Percentiles rank a stretch among this genome's conserved stretches.
phyloP scores from a whole-genome alignment of 2,797 vertebrate species.

The Melanotaenia boesemani region DNA sequence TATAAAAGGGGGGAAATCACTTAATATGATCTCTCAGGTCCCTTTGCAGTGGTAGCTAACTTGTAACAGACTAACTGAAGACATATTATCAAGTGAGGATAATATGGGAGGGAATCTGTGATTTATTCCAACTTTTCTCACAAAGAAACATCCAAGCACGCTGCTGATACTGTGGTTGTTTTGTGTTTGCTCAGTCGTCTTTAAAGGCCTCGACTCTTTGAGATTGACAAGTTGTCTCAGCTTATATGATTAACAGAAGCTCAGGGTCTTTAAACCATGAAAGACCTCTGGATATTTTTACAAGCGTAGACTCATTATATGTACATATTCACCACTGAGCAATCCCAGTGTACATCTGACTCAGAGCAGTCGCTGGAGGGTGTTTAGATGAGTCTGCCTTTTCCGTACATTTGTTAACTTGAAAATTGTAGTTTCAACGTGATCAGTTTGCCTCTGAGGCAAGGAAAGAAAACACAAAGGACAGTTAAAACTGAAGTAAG shows the following conservation, averaged over 20 bases:
- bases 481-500: neutral
- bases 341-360: slow-evolving; percentile 12
- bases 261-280: rapidly evolving
- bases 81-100: neutral
- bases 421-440: slow-evolving; percentile 35
- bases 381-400: slow-evolving; percentile 2
- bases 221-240: neutral
- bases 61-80: neutral
- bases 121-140: neutral
- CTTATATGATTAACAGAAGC: neutral
- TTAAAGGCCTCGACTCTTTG: neutral
- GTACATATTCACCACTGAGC: neutral
- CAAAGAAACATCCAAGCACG: neutral
- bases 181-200: neutral
- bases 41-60: neutral
- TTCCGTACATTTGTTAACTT: neutral
- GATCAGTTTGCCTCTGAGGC: slow-evolving; percentile 8
- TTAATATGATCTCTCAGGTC: neutral
- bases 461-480: neutral
- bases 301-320: neutral
- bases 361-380: slow-evolving; percentile 10
- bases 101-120: neutral
- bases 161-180: neutral
- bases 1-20: neutral
- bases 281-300: slow-evolving; percentile 22